phyloP scores from a whole-genome alignment of 2,888 invertebrate species.

The Pyrrhosoma nymphula region DNA sequence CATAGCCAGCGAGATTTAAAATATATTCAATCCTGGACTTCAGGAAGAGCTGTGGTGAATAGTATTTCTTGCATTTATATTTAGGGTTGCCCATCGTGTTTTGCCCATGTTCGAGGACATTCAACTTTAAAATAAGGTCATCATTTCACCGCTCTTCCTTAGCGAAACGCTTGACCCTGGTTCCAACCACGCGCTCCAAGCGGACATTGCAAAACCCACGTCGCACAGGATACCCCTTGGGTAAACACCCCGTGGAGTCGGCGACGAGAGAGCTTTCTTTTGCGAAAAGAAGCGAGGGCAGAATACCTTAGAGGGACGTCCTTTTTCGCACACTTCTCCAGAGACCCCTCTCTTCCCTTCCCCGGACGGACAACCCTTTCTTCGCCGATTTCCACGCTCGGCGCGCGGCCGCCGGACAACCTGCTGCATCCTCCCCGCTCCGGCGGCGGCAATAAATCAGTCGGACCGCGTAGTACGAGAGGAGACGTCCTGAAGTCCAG shows the following conservation, averaged over 20 bases:
- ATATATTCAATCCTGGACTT: too few species aligned
- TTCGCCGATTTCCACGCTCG: conserved; percentile 43
- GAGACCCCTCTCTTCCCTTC: background rate
- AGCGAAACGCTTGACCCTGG: background rate
- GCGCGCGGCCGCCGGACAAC: conserved; percentile 10
- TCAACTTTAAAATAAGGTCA: background rate
- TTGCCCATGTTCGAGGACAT: too few species aligned
- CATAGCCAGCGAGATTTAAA: too few species aligned
- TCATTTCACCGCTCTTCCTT: background rate
- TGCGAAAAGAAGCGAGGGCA: conserved; percentile 31
- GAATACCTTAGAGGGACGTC: conserved; percentile 20
- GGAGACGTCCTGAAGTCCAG: conserved; percentile 38
- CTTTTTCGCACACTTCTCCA: conserved; percentile 40
- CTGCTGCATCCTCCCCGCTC: conserved; percentile 36
- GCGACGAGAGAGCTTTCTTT: conserved; percentile 11
- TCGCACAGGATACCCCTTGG: background rate
- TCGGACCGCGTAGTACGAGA: background rate
- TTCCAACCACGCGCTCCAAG: background rate
- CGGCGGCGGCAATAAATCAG: conserved; percentile 53
- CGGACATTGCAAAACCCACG: background rate
- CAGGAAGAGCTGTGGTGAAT: too few species aligned
- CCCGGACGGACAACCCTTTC: conserved; percentile 52
- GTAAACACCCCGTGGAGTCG: conserved; percentile 20
- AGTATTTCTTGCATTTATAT: too few species aligned
- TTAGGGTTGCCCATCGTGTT: too few species aligned